A percentile compares a stretch with the other conserved stretches of the same genome.
Conservation (phyloP, 2,113 vertebrate species). For the Elephas maximus region DNA sequence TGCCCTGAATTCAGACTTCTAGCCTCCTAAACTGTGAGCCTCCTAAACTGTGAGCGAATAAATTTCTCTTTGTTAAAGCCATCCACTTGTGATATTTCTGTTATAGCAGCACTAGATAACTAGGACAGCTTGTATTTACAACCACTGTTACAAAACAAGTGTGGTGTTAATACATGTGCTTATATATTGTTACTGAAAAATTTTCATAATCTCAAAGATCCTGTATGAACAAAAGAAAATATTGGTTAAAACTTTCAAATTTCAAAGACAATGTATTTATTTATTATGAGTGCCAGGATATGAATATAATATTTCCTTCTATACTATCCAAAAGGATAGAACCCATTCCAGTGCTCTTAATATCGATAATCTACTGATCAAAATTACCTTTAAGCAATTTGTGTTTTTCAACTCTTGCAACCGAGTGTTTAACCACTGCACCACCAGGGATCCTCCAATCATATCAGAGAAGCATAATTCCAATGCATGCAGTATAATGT, state of each 20-base stretch:
- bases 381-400: neutral
- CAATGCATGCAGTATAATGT: neutral
- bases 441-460: neutral
- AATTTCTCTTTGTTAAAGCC: no score
- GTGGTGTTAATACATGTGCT: neutral
- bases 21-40: no score
- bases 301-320: slow-evolving; percentile 29
- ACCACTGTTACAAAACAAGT: neutral
- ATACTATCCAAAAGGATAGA: neutral
- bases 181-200: neutral
- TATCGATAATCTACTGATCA: neutral
- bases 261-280: neutral
- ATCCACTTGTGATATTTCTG: no score
- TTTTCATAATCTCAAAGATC: slow-evolving; percentile 36
- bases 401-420: neutral
- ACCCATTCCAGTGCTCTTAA: neutral
- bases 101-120: no score
- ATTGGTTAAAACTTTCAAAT: neutral
- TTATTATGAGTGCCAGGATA: neutral
- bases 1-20: no score
- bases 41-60: no score
- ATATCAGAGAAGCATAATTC: neutral
- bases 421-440: no score
- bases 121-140: neutral
- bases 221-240: slow-evolving; percentile 22